A percentile compares a stretch with the other conserved stretches of the same genome.
phyloP scores from a whole-genome alignment of 37 sponge, comb jelly and placozoan species.

The Ephydatia muelleri region DNA sequence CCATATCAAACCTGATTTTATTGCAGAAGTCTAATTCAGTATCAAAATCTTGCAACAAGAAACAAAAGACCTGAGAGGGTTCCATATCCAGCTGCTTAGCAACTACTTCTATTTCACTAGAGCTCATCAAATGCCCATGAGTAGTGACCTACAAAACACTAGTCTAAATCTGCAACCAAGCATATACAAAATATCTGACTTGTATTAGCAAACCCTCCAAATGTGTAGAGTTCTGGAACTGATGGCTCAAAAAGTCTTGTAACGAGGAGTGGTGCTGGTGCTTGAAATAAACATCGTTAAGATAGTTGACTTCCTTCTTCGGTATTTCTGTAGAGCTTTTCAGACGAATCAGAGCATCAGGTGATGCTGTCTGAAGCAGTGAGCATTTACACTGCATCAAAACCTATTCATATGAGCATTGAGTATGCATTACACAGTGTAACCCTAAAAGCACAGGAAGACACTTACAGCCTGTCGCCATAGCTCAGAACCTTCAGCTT shows the following conservation, averaged over 20 bases:
- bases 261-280: no score
- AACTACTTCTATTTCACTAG: constrained; percentile 6
- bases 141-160: constrained; percentile 53
- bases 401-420: not conserved
- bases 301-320: not conserved
- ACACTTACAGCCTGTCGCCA: constrained; percentile 21
- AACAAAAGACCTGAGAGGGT: not conserved
- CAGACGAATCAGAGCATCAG: constrained; percentile 39
- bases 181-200: no score
- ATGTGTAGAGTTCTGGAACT: no score
- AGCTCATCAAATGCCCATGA: constrained; percentile 35
- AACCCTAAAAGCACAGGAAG: not conserved
- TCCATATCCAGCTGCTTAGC: not conserved
- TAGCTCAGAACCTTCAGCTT: constrained; percentile 8
- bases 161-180: not conserved
- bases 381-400: not conserved
- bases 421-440: no score
- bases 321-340: no score
- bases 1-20: constrained; percentile 43
- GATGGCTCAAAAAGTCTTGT: no score
- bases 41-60: constrained; percentile 55
- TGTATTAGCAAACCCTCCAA: no score
- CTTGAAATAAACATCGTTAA: not conserved
- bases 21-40: constrained; percentile 54
- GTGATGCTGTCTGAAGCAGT: constrained; percentile 37